phyloP scores from a whole-genome alignment of 2,888 invertebrate genomes.

The Onchidella celtica region DNA sequence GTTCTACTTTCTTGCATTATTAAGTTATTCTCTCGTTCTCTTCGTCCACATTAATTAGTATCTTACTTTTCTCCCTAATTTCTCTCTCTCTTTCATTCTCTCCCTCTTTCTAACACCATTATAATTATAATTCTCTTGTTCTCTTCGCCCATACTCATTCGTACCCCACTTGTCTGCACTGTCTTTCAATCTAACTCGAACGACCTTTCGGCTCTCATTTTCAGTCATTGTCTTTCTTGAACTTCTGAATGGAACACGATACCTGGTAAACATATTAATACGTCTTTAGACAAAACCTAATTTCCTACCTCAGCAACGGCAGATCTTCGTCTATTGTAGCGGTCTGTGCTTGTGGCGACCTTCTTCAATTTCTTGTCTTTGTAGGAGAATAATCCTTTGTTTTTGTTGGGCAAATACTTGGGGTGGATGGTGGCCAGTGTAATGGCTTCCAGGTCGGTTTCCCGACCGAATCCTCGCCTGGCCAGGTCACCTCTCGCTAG shows the following conservation, averaged over 20 bases:
- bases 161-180: too few species aligned
- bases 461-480: background rate
- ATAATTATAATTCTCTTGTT: background rate
- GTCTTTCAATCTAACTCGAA: too few species aligned
- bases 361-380: slow-evolving; percentile 52
- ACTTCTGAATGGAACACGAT: too few species aligned
- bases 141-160: background rate
- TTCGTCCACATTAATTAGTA: slow-evolving; percentile 8
- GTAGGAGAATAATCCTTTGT: slow-evolving; percentile 35
- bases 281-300: background rate
- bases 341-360: slow-evolving; percentile 47
- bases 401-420: slow-evolving; percentile 39
- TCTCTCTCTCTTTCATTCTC: slow-evolving; percentile 36
- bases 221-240: too few species aligned
- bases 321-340: slow-evolving; percentile 58
- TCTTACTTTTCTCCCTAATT: slow-evolving; percentile 33
- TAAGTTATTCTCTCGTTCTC: slow-evolving; percentile 11
- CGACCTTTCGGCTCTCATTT: too few species aligned
- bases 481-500: slow-evolving; percentile 11
- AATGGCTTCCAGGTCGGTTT: slow-evolving; percentile 15
- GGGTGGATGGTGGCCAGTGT: slow-evolving; percentile 38
- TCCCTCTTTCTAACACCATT: slow-evolving; percentile 17
- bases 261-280: too few species aligned
- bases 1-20: background rate
- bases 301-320: slow-evolving; percentile 60